These are phyloP conservation scores for Sphecodes monilicornis DNA, from an alignment of 2,888 invertebrate genomes.

Conservation along the genomic window DNA sequence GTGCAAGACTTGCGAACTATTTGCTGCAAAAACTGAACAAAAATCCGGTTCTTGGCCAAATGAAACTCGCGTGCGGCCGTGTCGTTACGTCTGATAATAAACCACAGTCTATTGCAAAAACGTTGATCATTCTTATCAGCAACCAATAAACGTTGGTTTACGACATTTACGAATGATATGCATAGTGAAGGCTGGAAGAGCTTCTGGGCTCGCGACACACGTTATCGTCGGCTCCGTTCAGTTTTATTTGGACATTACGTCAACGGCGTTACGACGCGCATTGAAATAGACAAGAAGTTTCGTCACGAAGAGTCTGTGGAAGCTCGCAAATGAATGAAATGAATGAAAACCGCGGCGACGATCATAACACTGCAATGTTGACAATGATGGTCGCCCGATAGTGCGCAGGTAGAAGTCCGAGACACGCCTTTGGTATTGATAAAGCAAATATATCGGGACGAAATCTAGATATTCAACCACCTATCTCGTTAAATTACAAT, in stretches of 20 bases:
- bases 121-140: constrained; percentile 43
- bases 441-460: not conserved
- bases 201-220: not conserved
- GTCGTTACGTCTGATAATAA: constrained; percentile 42
- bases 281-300: constrained; percentile 27
- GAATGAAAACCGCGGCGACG: not conserved
- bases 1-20: not conserved
- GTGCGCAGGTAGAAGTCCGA: not conserved
- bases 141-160: constrained; percentile 6
- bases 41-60: constrained; percentile 1
- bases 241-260: constrained; percentile 52
- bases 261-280: constrained; percentile 36
- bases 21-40: not conserved
- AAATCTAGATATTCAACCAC: not conserved
- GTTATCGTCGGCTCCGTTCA: constrained; percentile 27
- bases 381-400: not conserved
- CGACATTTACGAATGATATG: not conserved
- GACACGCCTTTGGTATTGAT: not conserved
- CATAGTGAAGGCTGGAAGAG: not conserved
- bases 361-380: not conserved
- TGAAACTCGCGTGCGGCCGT: constrained; percentile 26
- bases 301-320: not conserved
- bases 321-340: constrained; percentile 11
- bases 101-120: not conserved
- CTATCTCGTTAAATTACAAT: not conserved